These are phyloP conservation scores for Sphyrna mokarran DNA, from an alignment of 2,113 vertebrate genomes.

Conservation along the genomic window DNA sequence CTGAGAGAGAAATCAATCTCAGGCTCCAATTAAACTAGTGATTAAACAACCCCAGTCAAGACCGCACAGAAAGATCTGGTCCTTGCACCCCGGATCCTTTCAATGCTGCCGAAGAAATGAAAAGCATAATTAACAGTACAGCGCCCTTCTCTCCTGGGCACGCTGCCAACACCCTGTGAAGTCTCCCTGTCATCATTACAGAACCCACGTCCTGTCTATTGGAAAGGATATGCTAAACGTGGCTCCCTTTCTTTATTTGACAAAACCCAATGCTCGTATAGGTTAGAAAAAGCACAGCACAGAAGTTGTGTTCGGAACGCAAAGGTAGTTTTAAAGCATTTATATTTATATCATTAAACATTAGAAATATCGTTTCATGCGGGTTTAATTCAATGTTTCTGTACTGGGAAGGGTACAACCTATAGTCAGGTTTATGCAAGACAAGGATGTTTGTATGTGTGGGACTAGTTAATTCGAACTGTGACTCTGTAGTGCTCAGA, in stretches of 20 bases:
- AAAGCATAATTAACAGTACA: neutral
- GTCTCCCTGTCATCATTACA: constrained; percentile 2
- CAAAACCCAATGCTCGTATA: neutral
- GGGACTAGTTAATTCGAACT: too few relatives aligned
- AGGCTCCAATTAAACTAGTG: neutral
- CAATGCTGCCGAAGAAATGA: neutral
- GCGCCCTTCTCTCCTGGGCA: neutral
- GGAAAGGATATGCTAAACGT: neutral
- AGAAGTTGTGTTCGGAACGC: neutral
- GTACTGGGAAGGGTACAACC: too few relatives aligned
- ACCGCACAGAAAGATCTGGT: neutral
- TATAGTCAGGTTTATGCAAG: too few relatives aligned
- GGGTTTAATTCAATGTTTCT: too few relatives aligned
- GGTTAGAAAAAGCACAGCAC: neutral
- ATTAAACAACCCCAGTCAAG: neutral
- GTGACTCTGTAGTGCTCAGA: too few relatives aligned
- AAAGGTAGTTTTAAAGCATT: too few relatives aligned
- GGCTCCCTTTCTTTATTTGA: neutral
- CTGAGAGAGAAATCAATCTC: neutral
- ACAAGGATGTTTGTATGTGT: too few relatives aligned
- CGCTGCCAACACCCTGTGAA: neutral
- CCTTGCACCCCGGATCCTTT: neutral
- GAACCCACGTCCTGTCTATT: neutral
- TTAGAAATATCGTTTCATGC: too few relatives aligned
- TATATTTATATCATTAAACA: too few relatives aligned